Evolutionary conservation across 2,797 vertebrate genomes (phyloP).

Genomic region (Falco columbarius): DNA sequence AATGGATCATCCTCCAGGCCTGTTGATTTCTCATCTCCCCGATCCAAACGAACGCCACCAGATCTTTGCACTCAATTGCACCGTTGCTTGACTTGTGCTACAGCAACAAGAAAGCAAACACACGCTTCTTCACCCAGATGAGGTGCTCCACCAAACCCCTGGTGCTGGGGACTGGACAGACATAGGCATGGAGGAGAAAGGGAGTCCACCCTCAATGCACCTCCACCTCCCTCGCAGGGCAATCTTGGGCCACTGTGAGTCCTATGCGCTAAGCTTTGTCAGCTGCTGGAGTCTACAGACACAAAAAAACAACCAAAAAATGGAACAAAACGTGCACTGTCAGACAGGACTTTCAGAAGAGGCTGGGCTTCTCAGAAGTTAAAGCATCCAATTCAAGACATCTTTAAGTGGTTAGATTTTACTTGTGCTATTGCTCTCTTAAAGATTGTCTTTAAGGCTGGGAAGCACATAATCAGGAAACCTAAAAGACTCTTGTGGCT

Average conservation of each 20-base stretch:
- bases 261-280: background rate
- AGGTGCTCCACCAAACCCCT: background rate
- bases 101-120: background rate
- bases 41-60: fast-evolving
- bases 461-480: background rate
- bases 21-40: background rate
- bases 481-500: background rate
- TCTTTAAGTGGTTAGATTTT: background rate
- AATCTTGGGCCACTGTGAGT: fast-evolving
- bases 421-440: background rate
- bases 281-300: background rate
- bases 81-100: background rate
- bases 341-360: background rate
- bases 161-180: background rate
- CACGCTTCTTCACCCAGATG: background rate
- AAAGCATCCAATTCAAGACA: background rate
- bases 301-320: background rate
- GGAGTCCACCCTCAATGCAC: fast-evolving
- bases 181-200: fast-evolving
- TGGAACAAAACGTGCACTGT: background rate
- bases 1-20: fast-evolving
- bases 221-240: background rate
- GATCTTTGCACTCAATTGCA: background rate
- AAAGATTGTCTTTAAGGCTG: background rate
- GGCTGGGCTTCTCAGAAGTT: background rate